phyloP scores from a whole-genome alignment of 2,113 vertebrate genomes.

The Ageneiosus marmoratus region DNA sequence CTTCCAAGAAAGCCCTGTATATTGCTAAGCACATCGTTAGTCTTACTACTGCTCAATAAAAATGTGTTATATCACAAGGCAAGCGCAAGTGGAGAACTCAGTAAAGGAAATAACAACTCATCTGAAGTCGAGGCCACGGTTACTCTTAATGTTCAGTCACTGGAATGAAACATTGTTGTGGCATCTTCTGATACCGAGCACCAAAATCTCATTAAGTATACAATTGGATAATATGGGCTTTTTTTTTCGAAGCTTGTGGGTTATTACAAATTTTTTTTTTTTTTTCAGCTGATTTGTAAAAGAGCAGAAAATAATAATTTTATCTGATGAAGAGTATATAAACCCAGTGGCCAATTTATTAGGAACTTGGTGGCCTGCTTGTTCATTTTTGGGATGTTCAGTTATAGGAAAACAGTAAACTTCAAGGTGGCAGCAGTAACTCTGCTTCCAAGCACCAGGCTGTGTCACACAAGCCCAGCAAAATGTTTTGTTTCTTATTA shows the following conservation, averaged over 20 bases:
- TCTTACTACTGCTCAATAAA: not conserved
- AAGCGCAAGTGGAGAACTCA: not conserved
- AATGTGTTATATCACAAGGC: not conserved
- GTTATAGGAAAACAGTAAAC: not conserved
- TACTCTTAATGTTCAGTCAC: not conserved
- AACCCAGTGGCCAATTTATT: not conserved
- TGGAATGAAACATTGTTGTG: conserved; percentile 4
- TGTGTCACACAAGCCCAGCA: not conserved
- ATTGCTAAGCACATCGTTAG: not conserved
- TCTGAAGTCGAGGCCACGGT: not conserved
- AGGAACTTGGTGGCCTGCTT: not conserved
- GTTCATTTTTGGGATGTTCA: not conserved
- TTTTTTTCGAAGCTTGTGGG: conserved; percentile 6
- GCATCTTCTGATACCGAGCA: conserved; percentile 1
- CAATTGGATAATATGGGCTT: conserved; percentile 1
- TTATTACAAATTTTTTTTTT: conserved; percentile 11
- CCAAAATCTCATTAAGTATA: conserved; percentile 15
- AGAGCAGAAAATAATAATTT: not conserved
- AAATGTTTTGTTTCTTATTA: not conserved
- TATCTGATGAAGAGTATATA: not conserved
- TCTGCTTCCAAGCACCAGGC: not conserved
- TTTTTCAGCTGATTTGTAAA: not conserved
- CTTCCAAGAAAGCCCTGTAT: not conserved
- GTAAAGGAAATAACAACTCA: not conserved
- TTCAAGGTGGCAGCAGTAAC: not conserved